A percentile compares a stretch with the other conserved stretches of the same genome.
These are phyloP conservation scores for Leptinotarsa peninsularis DNA, from an alignment of 2,888 invertebrate genomes.

Conservation along the genomic window DNA sequence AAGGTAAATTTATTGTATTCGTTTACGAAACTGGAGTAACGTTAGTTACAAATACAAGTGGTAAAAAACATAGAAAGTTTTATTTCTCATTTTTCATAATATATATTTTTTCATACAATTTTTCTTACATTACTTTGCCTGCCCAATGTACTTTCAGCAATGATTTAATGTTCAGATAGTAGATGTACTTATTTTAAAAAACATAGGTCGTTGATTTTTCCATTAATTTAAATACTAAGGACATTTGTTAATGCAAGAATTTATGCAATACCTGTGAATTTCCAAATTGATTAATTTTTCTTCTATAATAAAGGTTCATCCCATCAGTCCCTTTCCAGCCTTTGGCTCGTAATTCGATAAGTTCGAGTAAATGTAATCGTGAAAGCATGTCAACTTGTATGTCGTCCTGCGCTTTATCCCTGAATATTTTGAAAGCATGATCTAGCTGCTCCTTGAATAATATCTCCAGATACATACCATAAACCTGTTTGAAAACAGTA, in stretches of 20 bases:
- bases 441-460: conserved; percentile 88
- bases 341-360: conserved; percentile 92
- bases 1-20: no score
- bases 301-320: conserved; percentile 86
- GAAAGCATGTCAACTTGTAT: conserved; percentile 87
- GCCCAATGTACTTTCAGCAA: no score
- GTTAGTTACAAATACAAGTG: no score
- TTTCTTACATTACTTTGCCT: no score
- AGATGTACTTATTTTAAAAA: no score
- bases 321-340: conserved; percentile 90
- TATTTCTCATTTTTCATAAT: no score
- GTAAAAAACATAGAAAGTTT: no score
- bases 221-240: no score
- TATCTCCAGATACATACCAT: conserved; percentile 84
- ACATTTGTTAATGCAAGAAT: background rate
- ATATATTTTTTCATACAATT: no score
- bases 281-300: conserved; percentile 63
- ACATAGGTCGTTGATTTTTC: no score
- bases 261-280: conserved; percentile 54
- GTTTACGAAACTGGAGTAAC: no score
- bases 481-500: conserved; percentile 60
- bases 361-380: conserved; percentile 88
- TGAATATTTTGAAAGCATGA: conserved; percentile 85
- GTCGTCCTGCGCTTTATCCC: conserved; percentile 91
- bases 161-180: no score